Base-by-base conservation (phyloP, 2,797 vertebrate species). In the Aeoliscus strigatus region DNA sequence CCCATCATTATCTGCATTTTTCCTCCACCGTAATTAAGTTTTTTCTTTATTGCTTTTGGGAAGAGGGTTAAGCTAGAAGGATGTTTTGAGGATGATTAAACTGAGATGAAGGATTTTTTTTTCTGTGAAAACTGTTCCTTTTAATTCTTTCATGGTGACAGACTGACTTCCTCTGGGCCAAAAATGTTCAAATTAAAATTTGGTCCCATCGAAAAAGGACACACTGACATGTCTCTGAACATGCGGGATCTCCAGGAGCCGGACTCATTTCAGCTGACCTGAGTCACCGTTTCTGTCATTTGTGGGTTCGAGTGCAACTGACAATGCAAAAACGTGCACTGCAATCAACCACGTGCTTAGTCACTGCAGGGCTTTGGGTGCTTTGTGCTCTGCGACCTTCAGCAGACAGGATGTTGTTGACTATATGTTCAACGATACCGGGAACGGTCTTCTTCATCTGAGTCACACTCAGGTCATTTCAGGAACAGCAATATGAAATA, bases 1-100 rank as follows among this genome's bases (percentile, higher is more conserved):
- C 84, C 86, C 86, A 80, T 90, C 77, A 89, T 88, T 86, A 87
- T 83, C 83, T 84, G 66, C 81, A 83, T 87, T 84, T 82, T 78
- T 82, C 44, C 73, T 73, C 67, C 51, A 67, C 74, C 76, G 55
- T 88, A 86, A 88, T 88, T 87, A 83, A 51, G 51, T 70, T 81
- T 73, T 79, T 81, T 60, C 76, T 85, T 85, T 82, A 86, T 87
- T 85, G 80, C 78, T 82, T 81, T 87, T 83, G 81, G 85, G 83
- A 83, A 87, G 71, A 69, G 55, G 70, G 70, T 61, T 65, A 43
- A 57, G 65, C 69, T 46, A 51, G 76, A 73, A 78, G 73, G 78
- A 80, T 82, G 80, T 82, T 86, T 85, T 72, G 61, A 77, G 62
- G 66, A 60, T 70, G 84, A 85, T 86, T 85, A 85, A 86, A 82